Evolutionary conservation across 2,888 invertebrate species (phyloP).

Genomic region (Tenthredo mesomela): DNA sequence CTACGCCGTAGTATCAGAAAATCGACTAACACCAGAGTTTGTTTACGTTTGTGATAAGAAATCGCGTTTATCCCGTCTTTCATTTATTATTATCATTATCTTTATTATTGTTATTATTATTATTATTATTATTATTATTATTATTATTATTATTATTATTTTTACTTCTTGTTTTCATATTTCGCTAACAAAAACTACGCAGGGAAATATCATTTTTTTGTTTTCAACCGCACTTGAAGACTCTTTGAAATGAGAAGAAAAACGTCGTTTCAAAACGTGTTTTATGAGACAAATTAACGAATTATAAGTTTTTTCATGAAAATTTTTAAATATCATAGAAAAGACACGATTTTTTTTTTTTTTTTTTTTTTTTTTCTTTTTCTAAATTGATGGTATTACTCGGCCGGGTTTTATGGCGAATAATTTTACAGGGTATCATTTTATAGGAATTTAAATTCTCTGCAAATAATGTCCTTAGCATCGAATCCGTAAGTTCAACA

Average conservation of each 20-base stretch:
- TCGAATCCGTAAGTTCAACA: background rate
- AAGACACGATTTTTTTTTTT: no score
- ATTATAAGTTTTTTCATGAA: no score
- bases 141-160: background rate
- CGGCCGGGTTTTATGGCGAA: background rate
- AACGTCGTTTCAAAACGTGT: background rate
- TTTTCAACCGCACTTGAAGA: background rate
- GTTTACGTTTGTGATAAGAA: slow-evolving; percentile 32
- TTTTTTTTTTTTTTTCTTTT: no score
- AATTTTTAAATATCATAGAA: no score
- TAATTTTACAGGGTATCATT: background rate
- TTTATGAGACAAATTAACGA: background rate
- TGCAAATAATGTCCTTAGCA: background rate
- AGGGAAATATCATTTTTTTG: background rate
- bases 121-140: background rate
- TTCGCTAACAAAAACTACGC: background rate
- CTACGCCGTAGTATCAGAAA: background rate
- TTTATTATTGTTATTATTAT: background rate
- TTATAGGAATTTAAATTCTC: background rate
- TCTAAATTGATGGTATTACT: background rate
- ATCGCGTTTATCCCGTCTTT: background rate
- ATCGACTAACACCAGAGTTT: background rate
- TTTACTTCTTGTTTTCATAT: background rate
- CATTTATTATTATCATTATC: background rate
- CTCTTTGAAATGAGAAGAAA: background rate